Evolutionary conservation across 1,140 invertebrate species (phyloP).

Genomic region (Spodoptera litura): DNA sequence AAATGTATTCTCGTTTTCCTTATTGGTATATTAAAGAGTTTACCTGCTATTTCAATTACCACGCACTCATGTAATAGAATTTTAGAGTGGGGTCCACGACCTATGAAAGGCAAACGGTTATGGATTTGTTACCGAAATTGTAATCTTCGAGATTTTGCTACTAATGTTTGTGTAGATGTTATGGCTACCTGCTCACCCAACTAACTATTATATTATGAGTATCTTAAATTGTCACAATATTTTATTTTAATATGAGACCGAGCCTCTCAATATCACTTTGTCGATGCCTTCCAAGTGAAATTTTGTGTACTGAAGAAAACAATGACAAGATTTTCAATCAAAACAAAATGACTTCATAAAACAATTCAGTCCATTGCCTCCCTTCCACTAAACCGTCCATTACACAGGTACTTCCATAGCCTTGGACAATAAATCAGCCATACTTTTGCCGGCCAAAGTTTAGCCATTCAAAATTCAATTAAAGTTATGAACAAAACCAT

Average conservation of each 20-base stretch:
- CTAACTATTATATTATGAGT: too few relatives aligned
- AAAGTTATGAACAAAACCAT: constrained; percentile 40
- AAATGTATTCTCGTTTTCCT: neutral
- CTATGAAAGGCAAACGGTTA: too few relatives aligned
- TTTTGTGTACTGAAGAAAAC: too few relatives aligned
- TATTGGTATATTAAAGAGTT: neutral
- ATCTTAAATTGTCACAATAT: too few relatives aligned
- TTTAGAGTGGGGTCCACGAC: neutral
- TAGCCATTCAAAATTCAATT: constrained; percentile 44
- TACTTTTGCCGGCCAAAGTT: constrained; percentile 39
- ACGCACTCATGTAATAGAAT: neutral
- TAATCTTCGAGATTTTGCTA: too few relatives aligned
- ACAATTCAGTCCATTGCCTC: neutral
- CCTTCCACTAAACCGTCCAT: neutral
- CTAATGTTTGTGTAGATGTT: too few relatives aligned
- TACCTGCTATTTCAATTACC: neutral
- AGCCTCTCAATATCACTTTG: too few relatives aligned
- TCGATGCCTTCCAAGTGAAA: too few relatives aligned
- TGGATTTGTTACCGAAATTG: too few relatives aligned
- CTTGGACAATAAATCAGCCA: constrained; percentile 36
- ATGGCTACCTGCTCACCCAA: too few relatives aligned
- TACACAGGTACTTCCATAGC: constrained; percentile 3
- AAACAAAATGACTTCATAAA: neutral
- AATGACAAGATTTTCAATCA: too few relatives aligned
- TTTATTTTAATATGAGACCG: too few relatives aligned